Percentiles rank a stretch among this genome's conserved stretches.
Conservation (phyloP, 1,140 invertebrate genomes). For the Anadara kagoshimensis region DNA sequence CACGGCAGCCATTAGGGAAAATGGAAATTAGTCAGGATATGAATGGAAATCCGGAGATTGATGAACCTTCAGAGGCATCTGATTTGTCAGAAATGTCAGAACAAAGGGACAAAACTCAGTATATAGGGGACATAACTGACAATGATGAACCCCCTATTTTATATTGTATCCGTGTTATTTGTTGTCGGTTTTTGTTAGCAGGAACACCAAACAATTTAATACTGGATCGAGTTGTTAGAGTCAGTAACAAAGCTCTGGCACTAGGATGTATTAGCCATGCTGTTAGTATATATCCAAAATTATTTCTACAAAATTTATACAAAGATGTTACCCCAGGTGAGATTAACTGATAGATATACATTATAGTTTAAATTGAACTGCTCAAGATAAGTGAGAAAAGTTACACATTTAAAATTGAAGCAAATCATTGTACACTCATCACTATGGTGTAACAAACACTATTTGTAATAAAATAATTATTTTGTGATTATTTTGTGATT, state of each 20-base stretch:
- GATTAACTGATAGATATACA: too few species aligned
- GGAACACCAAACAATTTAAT: constrained; percentile 79
- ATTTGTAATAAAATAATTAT: too few species aligned
- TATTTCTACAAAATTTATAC: constrained; percentile 79
- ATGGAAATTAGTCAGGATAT: constrained; percentile 58
- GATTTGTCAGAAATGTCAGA: neutral
- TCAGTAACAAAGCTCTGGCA: constrained; percentile 89
- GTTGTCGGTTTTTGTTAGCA: constrained; percentile 84
- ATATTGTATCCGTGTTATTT: constrained; percentile 84
- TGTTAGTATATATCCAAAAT: constrained; percentile 81
- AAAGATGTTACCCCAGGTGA: constrained; percentile 36
- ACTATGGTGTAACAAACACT: too few species aligned
- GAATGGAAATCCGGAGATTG: constrained; percentile 67
- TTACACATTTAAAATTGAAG: too few species aligned
- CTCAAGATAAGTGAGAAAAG: too few species aligned
- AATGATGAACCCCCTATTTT: constrained; percentile 80
- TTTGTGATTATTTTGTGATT: too few species aligned
- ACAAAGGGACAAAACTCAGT: constrained; percentile 20
- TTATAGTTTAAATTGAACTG: too few species aligned
- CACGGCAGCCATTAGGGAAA: constrained; percentile 29
- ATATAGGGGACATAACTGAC: constrained; percentile 52
- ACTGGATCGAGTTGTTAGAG: constrained; percentile 82
- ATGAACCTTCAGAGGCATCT: constrained; percentile 7
- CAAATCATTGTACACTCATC: too few species aligned
- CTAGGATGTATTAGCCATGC: constrained; percentile 83